Evolutionary conservation across 1,140 invertebrate species (phyloP).

Genomic region (Hyles euphorbiae): DNA sequence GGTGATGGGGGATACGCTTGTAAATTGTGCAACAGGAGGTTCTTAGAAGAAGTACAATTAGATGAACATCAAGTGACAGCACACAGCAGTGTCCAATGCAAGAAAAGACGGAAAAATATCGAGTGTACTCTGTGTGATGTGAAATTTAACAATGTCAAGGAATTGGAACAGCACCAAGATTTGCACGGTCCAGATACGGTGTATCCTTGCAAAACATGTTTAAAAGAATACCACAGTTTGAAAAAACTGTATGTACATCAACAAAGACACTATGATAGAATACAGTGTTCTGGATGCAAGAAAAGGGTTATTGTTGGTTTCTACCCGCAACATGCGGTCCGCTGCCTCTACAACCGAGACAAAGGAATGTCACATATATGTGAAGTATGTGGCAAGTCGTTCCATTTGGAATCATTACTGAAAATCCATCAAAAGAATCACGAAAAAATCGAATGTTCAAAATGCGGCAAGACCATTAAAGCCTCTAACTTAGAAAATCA

Average conservation of each 20-base stretch:
- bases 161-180: conserved; percentile 25
- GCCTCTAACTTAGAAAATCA: conserved; percentile 24
- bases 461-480: conserved; percentile 24
- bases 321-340: conserved; percentile 23
- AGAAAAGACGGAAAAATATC: conserved; percentile 25
- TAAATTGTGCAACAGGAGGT: conserved; percentile 28
- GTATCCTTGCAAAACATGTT: conserved; percentile 28
- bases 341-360: conserved; percentile 15
- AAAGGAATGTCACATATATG: conserved; percentile 12
- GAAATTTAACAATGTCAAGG: conserved; percentile 25
- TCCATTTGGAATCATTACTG: conserved; percentile 17
- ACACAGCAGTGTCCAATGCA: conserved; percentile 31
- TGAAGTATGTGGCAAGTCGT: conserved; percentile 28
- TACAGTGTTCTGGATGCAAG: conserved; percentile 23
- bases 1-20: conserved; percentile 19
- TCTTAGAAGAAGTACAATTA: conserved; percentile 18
- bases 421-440: conserved; percentile 23
- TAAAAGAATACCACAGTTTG: conserved; percentile 24
- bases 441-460: conserved; percentile 17
- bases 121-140: conserved; percentile 31
- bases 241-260: conserved; percentile 31
- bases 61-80: conserved; percentile 27
- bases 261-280: conserved; percentile 29
- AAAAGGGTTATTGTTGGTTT: conserved; percentile 23
- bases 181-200: conserved; percentile 13